Evolutionary conservation across 2,113 vertebrate genomes (phyloP), one percentile per base, ranked within the genome.

Genomic region (Phyllostomus discolor): DNA sequence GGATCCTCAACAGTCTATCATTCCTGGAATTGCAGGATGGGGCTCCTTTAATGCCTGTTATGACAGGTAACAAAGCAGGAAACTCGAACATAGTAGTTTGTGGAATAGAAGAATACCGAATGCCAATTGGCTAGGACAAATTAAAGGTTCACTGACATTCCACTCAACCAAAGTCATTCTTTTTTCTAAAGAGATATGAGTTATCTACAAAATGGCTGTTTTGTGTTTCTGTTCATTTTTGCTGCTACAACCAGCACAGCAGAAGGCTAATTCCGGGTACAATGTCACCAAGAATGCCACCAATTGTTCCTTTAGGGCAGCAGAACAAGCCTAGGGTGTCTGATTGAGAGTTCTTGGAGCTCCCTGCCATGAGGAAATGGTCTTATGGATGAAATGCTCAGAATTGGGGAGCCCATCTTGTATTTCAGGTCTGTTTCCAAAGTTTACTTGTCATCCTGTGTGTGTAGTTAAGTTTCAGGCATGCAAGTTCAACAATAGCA

Each of bases 141-240:
- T 97, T 94, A 97, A 91, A 98, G 97, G 97, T 97, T 97, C 97
- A 33, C 97, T 98, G 97, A 96, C 94, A 95, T 84, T 92, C 80
- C 97, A 88, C 92, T 98, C 96, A 96, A 96, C 96, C 96, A 92
- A 95, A 98, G 91, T 79, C 91, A 76, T 96, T 96, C 97, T 98
- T 98, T 97, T 96, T 20, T 91, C 96, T 95, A 97, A 97, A 95
- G 97, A 97, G 97, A 97, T 98, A 97, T 98, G 95, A 97, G 97
- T 93, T 91, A 97, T 91, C 95, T 97, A 96, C 84, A 73, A 95
- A 95, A 95, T 88, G 98, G 96, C 96, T 97, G 90, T 98, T 97
- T 97, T 87, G 90, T 91, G 91, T 75, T 95, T 95, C 94, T 97
- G 67, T 97, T 98, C 95, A 95, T 96, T 97, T 93, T 88, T 96